phyloP scores from a whole-genome alignment of 2,797 vertebrate genomes.

The Spondyliosoma cantharus region DNA sequence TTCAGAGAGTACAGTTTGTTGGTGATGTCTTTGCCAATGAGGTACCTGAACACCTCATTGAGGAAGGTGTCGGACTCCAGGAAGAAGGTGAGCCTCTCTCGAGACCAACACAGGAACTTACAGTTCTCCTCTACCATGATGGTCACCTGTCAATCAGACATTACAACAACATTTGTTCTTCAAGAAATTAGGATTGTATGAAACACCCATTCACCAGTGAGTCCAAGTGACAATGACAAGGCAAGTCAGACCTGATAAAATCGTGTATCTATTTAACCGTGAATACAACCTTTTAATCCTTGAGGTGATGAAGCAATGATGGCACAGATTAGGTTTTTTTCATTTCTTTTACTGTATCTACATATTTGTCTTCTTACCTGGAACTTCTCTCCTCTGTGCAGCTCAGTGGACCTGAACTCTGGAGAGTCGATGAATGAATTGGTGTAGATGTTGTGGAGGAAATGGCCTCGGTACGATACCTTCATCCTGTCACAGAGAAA shows the following conservation, averaged over 20 bases:
- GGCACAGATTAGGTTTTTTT: neutral
- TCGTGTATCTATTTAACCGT: neutral
- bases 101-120: slow-evolving; percentile 95
- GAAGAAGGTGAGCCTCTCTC: slow-evolving; percentile 96
- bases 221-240: too few relatives aligned
- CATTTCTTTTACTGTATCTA: neutral
- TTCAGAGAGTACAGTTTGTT: slow-evolving; percentile 98
- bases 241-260: neutral
- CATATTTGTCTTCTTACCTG: slow-evolving; percentile 86
- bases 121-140: slow-evolving; percentile 95
- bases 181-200: neutral
- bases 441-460: slow-evolving; percentile 98
- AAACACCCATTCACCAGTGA: neutral
- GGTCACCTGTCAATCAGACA: slow-evolving; percentile 85
- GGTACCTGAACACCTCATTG: slow-evolving; percentile 95
- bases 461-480: slow-evolving; percentile 97
- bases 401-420: slow-evolving; percentile 96
- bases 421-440: slow-evolving; percentile 99
- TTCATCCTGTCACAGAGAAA: slow-evolving; percentile 90
- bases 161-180: neutral
- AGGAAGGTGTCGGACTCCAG: slow-evolving; percentile 96
- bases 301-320: neutral
- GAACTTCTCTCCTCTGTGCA: slow-evolving; percentile 96
- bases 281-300: neutral
- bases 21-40: slow-evolving; percentile 99